These are phyloP conservation scores for Pogonomyrmex barbatus DNA, from an alignment of 1,140 invertebrate species.

Conservation along the genomic window DNA sequence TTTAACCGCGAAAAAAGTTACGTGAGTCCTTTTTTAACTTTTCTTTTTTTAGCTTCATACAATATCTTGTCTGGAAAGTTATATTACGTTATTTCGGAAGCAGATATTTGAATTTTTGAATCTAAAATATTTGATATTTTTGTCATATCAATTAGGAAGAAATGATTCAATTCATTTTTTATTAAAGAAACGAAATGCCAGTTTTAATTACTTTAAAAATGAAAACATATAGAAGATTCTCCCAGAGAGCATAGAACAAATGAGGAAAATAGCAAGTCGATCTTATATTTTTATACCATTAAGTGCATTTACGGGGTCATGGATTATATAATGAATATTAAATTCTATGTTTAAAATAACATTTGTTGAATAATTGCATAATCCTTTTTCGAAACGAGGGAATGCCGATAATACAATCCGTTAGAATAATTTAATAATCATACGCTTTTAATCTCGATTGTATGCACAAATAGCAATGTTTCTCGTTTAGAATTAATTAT, in stretches of 20 bases:
- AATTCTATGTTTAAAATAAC: background rate
- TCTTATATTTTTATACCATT: background rate
- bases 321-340: constrained; percentile 17
- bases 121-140: background rate
- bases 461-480: constrained; percentile 9
- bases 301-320: constrained; percentile 4
- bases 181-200: background rate
- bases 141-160: background rate
- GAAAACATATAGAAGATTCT: background rate
- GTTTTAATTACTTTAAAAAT: background rate
- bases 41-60: constrained; percentile 24
- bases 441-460: constrained; percentile 24
- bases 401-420: background rate
- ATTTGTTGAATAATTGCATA: background rate
- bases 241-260: background rate
- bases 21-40: background rate
- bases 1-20: constrained; percentile 47
- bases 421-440: constrained; percentile 27
- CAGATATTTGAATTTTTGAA: background rate
- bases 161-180: background rate
- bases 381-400: background rate
- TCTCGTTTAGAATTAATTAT: background rate
- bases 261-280: constrained; percentile 3
- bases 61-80: constrained; percentile 13
- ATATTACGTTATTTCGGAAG: constrained; percentile 27